Conservation (phyloP, 2,113 vertebrate genomes). For the Anoura caudifer region DNA sequence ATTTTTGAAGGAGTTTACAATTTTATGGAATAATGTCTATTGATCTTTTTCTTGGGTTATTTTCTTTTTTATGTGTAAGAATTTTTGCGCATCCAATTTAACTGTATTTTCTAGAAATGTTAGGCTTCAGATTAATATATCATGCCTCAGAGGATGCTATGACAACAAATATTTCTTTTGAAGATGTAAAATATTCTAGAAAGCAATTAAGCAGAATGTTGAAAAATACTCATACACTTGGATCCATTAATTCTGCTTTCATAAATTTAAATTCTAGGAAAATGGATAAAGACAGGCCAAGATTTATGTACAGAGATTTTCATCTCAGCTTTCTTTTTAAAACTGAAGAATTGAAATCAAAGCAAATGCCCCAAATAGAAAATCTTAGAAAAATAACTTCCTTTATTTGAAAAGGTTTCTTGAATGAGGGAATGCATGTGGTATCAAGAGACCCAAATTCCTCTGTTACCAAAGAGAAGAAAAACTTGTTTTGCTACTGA, state of each 20-base stretch:
- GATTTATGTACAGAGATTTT: not conserved
- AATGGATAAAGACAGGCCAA: not conserved
- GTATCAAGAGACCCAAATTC: not conserved
- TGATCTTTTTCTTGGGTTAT: not conserved
- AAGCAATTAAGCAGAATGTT: conserved; percentile 26
- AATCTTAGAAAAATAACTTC: not conserved
- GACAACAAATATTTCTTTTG: conserved; percentile 14
- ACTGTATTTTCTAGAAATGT: not conserved
- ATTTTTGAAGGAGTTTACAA: not conserved
- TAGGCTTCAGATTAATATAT: not conserved
- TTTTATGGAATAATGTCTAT: not conserved
- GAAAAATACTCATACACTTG: not conserved
- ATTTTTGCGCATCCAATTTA: not conserved
- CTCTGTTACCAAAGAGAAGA: not conserved
- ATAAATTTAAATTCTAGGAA: conserved; percentile 30
- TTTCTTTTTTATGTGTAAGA: not conserved
- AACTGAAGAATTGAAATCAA: not conserved
- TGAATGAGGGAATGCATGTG: not conserved
- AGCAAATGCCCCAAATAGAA: not conserved
- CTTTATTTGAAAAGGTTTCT: not conserved
- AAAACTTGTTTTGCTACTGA: not conserved
- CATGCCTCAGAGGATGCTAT: not conserved
- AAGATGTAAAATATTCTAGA: conserved; percentile 15
- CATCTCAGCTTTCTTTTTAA: not conserved
- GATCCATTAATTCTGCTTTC: conserved; percentile 4